These are phyloP conservation scores for Anorthoa munda DNA, from an alignment of 2,888 invertebrate species.

Conservation along the genomic window DNA sequence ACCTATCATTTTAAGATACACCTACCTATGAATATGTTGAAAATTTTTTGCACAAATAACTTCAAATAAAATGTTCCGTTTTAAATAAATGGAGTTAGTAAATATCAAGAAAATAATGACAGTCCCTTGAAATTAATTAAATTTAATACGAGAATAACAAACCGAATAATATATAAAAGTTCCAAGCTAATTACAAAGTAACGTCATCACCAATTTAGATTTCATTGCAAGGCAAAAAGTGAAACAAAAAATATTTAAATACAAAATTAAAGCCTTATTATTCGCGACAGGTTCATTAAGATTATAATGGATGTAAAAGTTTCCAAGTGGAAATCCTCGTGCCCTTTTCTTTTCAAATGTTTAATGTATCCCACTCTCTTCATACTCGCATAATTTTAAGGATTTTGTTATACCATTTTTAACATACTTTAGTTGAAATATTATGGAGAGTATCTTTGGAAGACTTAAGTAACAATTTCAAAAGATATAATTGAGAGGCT, in stretches of 20 bases:
- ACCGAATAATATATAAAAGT: not conserved
- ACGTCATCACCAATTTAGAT: slow-evolving; percentile 23
- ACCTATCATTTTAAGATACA: too few species aligned
- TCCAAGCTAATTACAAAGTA: slow-evolving; percentile 6
- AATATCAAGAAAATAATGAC: slow-evolving; percentile 8
- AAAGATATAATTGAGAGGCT: slow-evolving; percentile 1
- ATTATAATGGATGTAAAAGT: slow-evolving; percentile 22
- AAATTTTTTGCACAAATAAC: not conserved
- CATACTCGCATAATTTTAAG: too few species aligned
- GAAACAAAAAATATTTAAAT: not conserved
- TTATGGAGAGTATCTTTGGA: too few species aligned
- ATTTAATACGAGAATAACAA: slow-evolving; percentile 19
- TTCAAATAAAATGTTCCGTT: not conserved
- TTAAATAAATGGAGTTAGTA: not conserved
- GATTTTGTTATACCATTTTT: too few species aligned
- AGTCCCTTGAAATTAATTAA: not conserved
- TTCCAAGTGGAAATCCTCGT: too few species aligned
- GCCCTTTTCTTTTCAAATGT: too few species aligned
- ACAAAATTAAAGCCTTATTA: slow-evolving; percentile 41
- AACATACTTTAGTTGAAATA: too few species aligned
- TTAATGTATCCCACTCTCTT: too few species aligned
- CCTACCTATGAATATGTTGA: too few species aligned
- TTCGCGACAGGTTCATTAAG: slow-evolving; percentile 52
- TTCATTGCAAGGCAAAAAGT: slow-evolving; percentile 8
- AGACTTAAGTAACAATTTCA: too few species aligned